Evolutionary conservation across 2,888 invertebrate species (phyloP), one percentile per base, ranked within the genome.

Genomic region (Zootermopsis nevadensis): DNA sequence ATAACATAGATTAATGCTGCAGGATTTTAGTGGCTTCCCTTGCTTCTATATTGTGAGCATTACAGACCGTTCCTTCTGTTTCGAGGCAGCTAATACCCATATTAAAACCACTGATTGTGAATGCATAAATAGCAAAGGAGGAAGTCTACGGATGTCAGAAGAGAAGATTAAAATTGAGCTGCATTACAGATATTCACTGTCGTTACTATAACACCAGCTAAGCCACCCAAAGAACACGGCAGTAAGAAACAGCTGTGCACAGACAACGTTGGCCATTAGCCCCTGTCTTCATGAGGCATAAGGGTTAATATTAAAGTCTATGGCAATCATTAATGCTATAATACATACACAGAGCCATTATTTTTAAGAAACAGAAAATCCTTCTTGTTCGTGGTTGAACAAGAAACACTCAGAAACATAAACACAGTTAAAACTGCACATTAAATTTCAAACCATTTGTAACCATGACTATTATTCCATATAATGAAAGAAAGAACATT

Each of bases 231-330:
- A 60, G n/a, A 60, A 60, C 10, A 60, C n/a, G 60, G 60, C 60
- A 60, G 60, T 60, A 60, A 60, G 60, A 60, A 60, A n/a, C 55
- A 55, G 55, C 60, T 60, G 60, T 60, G 27, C 60, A 27, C 60
- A 60, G 60, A 60, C 60, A 3, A 27, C n/a, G 60, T n/a, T 60
- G n/a, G 60, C 60, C 27, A 60, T 60, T 27, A 60, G 27, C 60
- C 60, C 60, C 60, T n/a, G n/a, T 60, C 22, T n/a, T 60, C 79
- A 79, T 79, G 79, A 42, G 79, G 79, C 79, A 79, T 33, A 79
- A 79, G 79, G 79, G 79, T 79, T 79, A 79, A 79, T 60, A 22
- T 38, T 38, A 30, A 77, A 48, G 48, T 48, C 22, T 77, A 77
- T 48, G 77, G 77, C 77, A 77, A 77, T 48, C 33, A 77, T 77